Base-by-base conservation (phyloP, 2,797 vertebrate species). In the Lophotriccus pileatus region DNA sequence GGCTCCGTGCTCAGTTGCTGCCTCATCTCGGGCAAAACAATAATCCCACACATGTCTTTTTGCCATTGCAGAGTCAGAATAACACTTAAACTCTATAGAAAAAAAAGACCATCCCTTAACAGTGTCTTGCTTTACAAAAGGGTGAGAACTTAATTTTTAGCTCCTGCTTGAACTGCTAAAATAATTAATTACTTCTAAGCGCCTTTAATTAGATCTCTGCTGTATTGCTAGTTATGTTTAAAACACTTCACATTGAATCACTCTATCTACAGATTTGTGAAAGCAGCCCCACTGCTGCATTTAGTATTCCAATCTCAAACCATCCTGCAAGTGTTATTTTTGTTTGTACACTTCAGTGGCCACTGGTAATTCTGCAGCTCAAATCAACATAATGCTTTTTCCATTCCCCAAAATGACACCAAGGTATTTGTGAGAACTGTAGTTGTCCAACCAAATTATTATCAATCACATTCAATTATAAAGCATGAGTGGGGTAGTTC, bases 381-480 rank as follows among this genome's bases (percentile, higher is more conserved):
- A 83, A 62, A 81, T 74, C 91, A 88, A 75, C 81, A 13, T 58
- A 87, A 70, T 6, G 25, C 14, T 83, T 87, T 87, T 83, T 67
- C 83, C 46, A 44, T 90, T 92, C 56, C 30, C 59, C 5, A 8
- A 94, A 97, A 94, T 72, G 52, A 90, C 77, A 94, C 24, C 39
- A 60, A 92, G 39, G 36, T 69, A 36, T 89, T 89, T 47, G 39
- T 70, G 67, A 87, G 79, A 95, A 86, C 68, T 94, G 53, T 75
- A 91, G 59, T 43, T 85, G 34, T 81, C 94, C 91, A 70, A 79
- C 22, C 44, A 91, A 95, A 84, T 86, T 84, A 87, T 77, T 84
- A 89, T 95, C 80, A 91, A 62, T 93, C 66, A 74, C 27, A 43
- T 62, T 67, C 43, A 91, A 87, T 87, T 73, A 84, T 50, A 87